A percentile compares a stretch with the other conserved stretches of the same genome.
Evolutionary conservation across 2,113 vertebrate species (phyloP).

Genomic region (Apeltes quadracus): DNA sequence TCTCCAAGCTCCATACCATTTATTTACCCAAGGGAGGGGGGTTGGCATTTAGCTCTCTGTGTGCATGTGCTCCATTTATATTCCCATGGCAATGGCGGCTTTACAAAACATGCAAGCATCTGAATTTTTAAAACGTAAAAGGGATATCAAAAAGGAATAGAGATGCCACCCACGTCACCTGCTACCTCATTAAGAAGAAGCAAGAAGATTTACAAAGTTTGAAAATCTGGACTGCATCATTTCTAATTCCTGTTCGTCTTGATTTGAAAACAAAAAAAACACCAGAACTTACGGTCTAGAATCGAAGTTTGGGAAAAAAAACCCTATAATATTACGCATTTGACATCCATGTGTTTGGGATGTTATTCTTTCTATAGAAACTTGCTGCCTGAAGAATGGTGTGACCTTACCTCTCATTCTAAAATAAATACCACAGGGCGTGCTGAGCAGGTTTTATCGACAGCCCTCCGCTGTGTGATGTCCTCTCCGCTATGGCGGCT

Average conservation of each 20-base stretch:
- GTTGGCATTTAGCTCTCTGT: constrained; percentile 72
- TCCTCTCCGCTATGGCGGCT: constrained; percentile 54
- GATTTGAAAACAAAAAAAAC: constrained; percentile 19
- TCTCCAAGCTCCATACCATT: constrained; percentile 61
- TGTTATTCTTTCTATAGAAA: constrained; percentile 37
- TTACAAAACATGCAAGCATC: constrained; percentile 71
- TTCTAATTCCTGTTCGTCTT: constrained; percentile 19
- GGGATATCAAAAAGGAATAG: constrained; percentile 41
- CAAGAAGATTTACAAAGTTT: constrained; percentile 9
- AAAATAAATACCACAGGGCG: constrained; percentile 68
- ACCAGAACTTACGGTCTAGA: background rate
- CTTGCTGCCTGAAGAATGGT: constrained; percentile 46
- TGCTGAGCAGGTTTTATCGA: constrained; percentile 69
- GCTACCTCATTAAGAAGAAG: constrained; percentile 38
- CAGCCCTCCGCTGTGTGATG: constrained; percentile 63
- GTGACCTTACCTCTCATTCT: constrained; percentile 70
- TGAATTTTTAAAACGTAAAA: constrained; percentile 50
- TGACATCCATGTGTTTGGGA: constrained; percentile 30
- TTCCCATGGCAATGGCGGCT: constrained; percentile 66
- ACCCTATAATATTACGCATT: background rate
- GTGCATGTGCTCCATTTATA: constrained; percentile 61
- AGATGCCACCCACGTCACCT: constrained; percentile 19
- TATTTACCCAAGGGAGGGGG: constrained; percentile 65
- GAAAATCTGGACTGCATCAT: background rate
- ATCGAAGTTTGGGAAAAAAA: background rate